Evolutionary conservation across 2,888 invertebrate genomes (phyloP).

Genomic region (Rhaphigaster nebulosa): DNA sequence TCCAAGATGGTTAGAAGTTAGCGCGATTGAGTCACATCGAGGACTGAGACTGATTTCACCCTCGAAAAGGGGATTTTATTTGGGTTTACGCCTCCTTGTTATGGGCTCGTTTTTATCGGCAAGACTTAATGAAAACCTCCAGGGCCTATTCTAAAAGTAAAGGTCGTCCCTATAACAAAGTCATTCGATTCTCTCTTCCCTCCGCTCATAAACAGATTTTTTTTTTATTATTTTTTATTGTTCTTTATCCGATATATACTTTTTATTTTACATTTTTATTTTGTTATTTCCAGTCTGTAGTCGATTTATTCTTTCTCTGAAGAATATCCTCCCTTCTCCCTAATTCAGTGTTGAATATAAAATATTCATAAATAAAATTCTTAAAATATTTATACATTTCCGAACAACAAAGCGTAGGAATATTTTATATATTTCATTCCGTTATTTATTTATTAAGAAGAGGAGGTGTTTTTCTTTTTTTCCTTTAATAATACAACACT

Average conservation of each 20-base stretch:
- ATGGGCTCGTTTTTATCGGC: slow-evolving; percentile 22
- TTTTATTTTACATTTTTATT: not conserved
- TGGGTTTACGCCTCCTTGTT: slow-evolving; percentile 20
- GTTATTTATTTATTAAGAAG: not conserved
- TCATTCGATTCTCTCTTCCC: not conserved
- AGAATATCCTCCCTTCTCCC: not conserved
- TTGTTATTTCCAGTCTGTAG: slow-evolving; percentile 18
- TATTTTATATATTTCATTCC: slow-evolving; percentile 29
- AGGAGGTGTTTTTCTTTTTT: not conserved
- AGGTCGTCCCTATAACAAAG: slow-evolving; percentile 1
- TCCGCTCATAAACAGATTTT: slow-evolving; percentile 32
- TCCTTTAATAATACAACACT: not conserved
- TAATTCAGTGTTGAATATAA: not conserved
- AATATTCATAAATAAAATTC: slow-evolving; percentile 48
- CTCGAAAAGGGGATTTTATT: slow-evolving; percentile 19
- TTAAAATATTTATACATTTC: slow-evolving; percentile 38
- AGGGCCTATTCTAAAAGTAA: not conserved
- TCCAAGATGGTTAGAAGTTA: not conserved
- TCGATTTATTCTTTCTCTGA: slow-evolving; percentile 36
- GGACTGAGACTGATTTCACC: not conserved
- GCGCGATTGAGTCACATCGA: not conserved
- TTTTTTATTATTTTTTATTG: slow-evolving; percentile 42
- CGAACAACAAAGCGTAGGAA: not conserved
- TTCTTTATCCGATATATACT: slow-evolving; percentile 28
- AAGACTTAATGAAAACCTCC: slow-evolving; percentile 40